Evolutionary conservation across 2,113 vertebrate species (phyloP).

Genomic region (Laticauda colubrina): DNA sequence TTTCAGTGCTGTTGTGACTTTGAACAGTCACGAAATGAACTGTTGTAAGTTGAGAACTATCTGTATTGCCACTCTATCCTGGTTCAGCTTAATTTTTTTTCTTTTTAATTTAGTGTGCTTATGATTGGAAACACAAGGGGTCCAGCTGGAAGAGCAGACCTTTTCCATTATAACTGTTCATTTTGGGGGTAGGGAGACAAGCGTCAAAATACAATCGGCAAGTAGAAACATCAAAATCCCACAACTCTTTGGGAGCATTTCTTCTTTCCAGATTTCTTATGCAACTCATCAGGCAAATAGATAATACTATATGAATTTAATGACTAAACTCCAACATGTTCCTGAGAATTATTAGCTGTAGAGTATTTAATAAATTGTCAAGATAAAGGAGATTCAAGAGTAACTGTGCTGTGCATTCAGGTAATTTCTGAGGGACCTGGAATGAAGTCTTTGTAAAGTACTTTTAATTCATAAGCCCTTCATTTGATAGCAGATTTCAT

Average conservation of each 20-base stretch:
- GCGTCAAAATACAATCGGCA: neutral
- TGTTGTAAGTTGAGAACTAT: too few relatives aligned
- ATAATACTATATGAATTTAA: neutral
- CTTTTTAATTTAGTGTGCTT: neutral
- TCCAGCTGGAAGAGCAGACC: neutral
- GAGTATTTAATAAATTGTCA: neutral
- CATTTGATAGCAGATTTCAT: neutral
- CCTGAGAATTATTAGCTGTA: neutral
- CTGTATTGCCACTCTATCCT: neutral
- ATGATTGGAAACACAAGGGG: fast-evolving
- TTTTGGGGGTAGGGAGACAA: neutral
- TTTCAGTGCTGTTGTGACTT: too few relatives aligned
- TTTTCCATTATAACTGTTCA: neutral
- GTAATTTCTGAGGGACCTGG: neutral
- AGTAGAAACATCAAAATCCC: neutral
- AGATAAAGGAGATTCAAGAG: neutral
- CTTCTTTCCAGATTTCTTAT: neutral
- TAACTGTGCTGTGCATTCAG: neutral
- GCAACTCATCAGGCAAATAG: neutral
- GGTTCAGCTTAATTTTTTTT: neutral
- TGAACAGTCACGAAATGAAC: too few relatives aligned
- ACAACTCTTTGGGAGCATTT: neutral
- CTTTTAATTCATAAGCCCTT: neutral
- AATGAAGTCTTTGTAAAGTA: neutral
- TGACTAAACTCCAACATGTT: neutral